Evolutionary conservation across 2,113 vertebrate genomes (phyloP), one percentile per base, ranked within the genome.

Genomic region (Uria lomvia): DNA sequence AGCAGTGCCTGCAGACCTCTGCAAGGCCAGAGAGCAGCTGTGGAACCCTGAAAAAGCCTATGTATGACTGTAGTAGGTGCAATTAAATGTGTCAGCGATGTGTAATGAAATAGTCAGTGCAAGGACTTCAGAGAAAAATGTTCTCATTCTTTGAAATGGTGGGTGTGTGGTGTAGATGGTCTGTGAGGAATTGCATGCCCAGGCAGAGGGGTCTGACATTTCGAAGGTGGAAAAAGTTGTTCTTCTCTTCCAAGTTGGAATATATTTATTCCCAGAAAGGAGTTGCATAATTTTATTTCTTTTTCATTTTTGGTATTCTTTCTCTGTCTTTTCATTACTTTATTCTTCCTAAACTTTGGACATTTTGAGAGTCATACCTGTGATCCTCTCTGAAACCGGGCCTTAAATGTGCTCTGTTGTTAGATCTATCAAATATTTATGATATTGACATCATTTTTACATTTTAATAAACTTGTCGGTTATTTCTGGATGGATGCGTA

Each of bases 41-140:
- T 15, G 7, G 17, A 22, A 3, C 15, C 11, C 47, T 59, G 40
- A 9, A 47, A 38, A 10, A 7, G 26, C 36, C 34, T 9, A 5
- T 8, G 11, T 29, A 4, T 16, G 50, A 30, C 38, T 43, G 16
- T 1, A 34, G 45, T 17, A 60, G 34, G 34, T 73, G 63, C 55
- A 82, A 75, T 45, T 26, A 76, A 62, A 62, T 0, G 2, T 19
- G 45, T 19, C 14, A 14, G 49, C 1, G 6, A n/a, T 0, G 1
- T 20, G 40, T 32, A 59, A n/a, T 20, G n/a, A 74, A 56, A 30
- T 6, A 65, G 74, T 24, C 53, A 53, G 26, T 10, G 21, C 47
- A 43, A 66, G 22, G 32, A 76, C 53, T 92, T 49, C 12, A 8
- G 53, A 43, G 45, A 22, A 62, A 83, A 70, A 76, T 4, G 19